Evolutionary conservation across 2,113 vertebrate genomes (phyloP).

Genomic region (Paralichthys olivaceus): DNA sequence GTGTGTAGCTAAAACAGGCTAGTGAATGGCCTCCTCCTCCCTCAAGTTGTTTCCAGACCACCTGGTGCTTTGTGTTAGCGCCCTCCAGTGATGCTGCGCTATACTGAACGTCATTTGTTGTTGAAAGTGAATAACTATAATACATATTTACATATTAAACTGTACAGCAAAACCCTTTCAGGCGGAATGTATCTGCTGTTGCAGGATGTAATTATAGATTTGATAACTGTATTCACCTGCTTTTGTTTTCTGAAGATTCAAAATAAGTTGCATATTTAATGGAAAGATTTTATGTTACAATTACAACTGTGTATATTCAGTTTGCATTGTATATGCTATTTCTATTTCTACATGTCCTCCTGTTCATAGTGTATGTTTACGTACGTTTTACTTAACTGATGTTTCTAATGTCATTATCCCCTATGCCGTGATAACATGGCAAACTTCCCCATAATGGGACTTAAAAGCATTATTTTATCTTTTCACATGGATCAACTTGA

Average conservation of each 20-base stretch:
- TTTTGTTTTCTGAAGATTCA: background rate
- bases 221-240: background rate
- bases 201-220: background rate
- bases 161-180: background rate
- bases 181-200: background rate
- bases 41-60: conserved; percentile 71
- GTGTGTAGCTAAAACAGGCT: conserved; percentile 79
- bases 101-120: background rate
- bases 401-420: too few species aligned
- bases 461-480: too few species aligned
- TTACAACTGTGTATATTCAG: too few species aligned
- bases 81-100: conserved; percentile 67
- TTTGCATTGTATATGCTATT: too few species aligned
- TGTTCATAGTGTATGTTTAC: too few species aligned
- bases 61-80: conserved; percentile 76
- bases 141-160: conserved; percentile 7
- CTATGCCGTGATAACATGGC: too few species aligned
- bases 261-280: too few species aligned
- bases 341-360: too few species aligned
- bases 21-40: conserved; percentile 83
- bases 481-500: background rate
- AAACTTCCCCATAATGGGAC: too few species aligned
- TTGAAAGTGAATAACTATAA: background rate
- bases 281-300: too few species aligned
- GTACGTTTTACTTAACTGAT: too few species aligned